Base-by-base conservation (phyloP, 2,113 vertebrate species). In the Nothobranchius furzeri region DNA sequence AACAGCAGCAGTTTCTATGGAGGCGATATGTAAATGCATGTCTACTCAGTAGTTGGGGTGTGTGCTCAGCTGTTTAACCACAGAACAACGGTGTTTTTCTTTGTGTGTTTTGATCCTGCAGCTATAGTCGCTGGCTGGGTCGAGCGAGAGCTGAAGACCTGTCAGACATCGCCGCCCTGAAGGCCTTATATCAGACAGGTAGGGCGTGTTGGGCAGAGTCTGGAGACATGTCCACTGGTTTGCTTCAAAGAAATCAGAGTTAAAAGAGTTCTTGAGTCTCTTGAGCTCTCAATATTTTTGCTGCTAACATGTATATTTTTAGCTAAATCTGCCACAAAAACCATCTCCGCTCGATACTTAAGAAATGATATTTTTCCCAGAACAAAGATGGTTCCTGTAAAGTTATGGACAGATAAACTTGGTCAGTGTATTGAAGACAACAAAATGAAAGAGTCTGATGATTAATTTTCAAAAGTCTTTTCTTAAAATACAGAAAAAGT, bases 151-250 rank as follows among this genome's bases (percentile, higher is more conserved):
- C 96, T 30, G 98, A 99, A 70, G 98, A 99, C 76, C 93, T 99
- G 43, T 99, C 98, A 2, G 98, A 99, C 88, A 93, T 99, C 65
- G 98, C 98, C 53, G 96, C 97, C 6, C 92, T 99, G 51, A 99
- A 99, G 89, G 98, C 98, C 6, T 92, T 99, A 74, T 99, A 99
- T 88, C 96, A 98, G 79, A 98, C 98, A 43, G 98, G 98, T 99
- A 77, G 79, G 37, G 37, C 7, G 7, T 47, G 52, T 14, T 20
- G 3, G 36, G 9, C 15, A 12, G 15, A 30, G 30, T 30, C 30
- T 30, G 15, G 13, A 37, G 9, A 36, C 25, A 5, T 11, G 6
- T 35, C 7, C 8, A 37, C 13, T 47, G 13, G 45, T 47, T 13
- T 12, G 7, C 36, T 37, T 37, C 36, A 37, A 37, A 20, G 20